Evolutionary conservation across 53 echinoderm and acorn worm species (phyloP), one percentile per base, ranked within the genome.

Genomic region (Glandiceps talaboti): DNA sequence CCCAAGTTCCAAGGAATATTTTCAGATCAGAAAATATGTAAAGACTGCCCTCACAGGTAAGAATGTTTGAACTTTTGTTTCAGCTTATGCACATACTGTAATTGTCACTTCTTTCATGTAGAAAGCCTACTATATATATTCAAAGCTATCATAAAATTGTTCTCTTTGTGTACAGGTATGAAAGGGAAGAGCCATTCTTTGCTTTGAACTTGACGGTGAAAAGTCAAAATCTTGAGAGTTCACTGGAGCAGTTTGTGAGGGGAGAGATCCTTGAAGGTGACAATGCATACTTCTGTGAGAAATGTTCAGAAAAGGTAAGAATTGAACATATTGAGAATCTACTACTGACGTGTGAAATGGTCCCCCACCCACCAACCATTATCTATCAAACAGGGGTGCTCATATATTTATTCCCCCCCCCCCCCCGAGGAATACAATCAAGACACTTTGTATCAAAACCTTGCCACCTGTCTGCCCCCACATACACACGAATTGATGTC

Each of bases 1-100:
- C 87, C 85, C 74, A 97, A 93, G 73, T 97, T 97, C 89, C 93
- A 93, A 75, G 97, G 97, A 32, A 81, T 97, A 74, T 97, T 93
- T 84, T 86, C 90, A 25, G 92, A 97, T 45, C 91, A 97, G 77
- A 97, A 94, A 89, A 97, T 97, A 20, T 97, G 97, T 75, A 88
- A 93, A 81, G 97, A 93, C 80, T 97, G 97, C 83, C 97, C 97
- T 75, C 97, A 97, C 84, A 93, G 93, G 97, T 97, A 82, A 81
- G 85, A 28, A 27, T 29, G 29, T 20, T 30, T 25, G 30, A 26
- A 25, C 77, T 78, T 81, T 32, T 77, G 26, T 30, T 26, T 77
- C 26, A 29, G 25, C 30, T 27, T 29, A 29, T 25, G n/a, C n/a
- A n/a, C n/a, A n/a, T n/a, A n/a, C n/a, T n/a, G n/a, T n/a, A n/a